Base-by-base conservation (phyloP, 2,888 invertebrate species). In the Agrochola lota region DNA sequence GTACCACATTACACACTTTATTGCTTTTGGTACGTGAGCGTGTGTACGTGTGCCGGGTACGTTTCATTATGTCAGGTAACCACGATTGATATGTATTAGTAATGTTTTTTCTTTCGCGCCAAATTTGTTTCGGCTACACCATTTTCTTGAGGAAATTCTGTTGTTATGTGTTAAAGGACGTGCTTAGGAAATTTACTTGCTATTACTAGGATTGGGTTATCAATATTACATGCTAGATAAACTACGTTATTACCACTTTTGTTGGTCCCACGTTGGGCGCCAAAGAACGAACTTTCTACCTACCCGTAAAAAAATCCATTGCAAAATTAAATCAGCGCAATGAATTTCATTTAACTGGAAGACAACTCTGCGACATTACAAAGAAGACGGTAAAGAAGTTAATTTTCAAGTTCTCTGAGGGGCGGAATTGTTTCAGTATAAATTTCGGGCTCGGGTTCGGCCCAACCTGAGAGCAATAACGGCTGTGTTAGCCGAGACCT, bases 61-160 rank as follows among this genome's bases (percentile, higher is more conserved):
- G 78, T 77, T 85, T 85, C 83, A 86, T 87, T 79, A 86, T 62
- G 71, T 80, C 81, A 87, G 83, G 85, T 87, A 83, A 87, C 80
- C 62, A 85, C 81, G 85, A 85, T 87, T 83, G 87, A 78, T 84
- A 84, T 81, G 83, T 80, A 86, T 85, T 80, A 81, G 59, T 77
- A 83, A 79, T 83, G 71, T 84, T 83, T 80, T 86, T 85, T 86
- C 84, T 86, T 86, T 80, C 76, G 35, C 74, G 60, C 67, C 68
- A 75, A 60, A 69, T 81, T 73, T 69, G 63, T 83, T 83, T 86
- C 46, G 49, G 71, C 23, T 77, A 49, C 49, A 26, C 71, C 20
- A 57, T 77, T 70, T 84, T 83, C 74, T 70, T 57, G 26, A 40
- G 35, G 43, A 74, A 74, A 72, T 73, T 83, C 59, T 59, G 12